Evolutionary conservation across 2,888 invertebrate genomes (phyloP).

Genomic region (Diplazon laetatorius): DNA sequence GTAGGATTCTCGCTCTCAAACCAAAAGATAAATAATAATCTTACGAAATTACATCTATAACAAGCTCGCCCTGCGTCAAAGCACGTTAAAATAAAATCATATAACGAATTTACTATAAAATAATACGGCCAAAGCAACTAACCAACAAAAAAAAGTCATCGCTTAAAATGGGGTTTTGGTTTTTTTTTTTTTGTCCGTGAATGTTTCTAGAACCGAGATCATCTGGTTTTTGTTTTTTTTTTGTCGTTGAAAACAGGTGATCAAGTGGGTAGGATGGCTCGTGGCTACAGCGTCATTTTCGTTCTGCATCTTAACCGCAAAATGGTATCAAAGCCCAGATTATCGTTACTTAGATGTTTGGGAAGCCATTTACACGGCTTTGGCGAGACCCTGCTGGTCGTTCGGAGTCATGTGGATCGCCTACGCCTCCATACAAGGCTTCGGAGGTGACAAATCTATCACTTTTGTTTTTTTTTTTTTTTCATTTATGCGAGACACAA

Average conservation of each 20-base stretch:
- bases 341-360: slow-evolving; percentile 77
- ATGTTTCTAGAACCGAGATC: not conserved
- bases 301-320: slow-evolving; percentile 65
- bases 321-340: slow-evolving; percentile 73
- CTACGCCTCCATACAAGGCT: slow-evolving; percentile 83
- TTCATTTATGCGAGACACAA: not conserved
- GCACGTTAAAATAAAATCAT: no score
- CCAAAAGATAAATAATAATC: no score
- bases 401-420: slow-evolving; percentile 83
- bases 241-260: slow-evolving; percentile 45
- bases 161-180: no score
- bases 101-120: no score
- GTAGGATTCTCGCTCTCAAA: no score
- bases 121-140: no score
- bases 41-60: no score
- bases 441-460: slow-evolving; percentile 84
- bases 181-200: no score
- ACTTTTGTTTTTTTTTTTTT: slow-evolving; percentile 7
- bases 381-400: slow-evolving; percentile 83
- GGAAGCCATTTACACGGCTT: slow-evolving; percentile 81
- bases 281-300: slow-evolving; percentile 55
- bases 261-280: slow-evolving; percentile 66
- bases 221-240: no score
- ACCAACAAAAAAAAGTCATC: no score
- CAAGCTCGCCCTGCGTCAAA: no score